Base-by-base conservation (phyloP, 2,888 invertebrate genomes). In the Uloborus plumipes region DNA sequence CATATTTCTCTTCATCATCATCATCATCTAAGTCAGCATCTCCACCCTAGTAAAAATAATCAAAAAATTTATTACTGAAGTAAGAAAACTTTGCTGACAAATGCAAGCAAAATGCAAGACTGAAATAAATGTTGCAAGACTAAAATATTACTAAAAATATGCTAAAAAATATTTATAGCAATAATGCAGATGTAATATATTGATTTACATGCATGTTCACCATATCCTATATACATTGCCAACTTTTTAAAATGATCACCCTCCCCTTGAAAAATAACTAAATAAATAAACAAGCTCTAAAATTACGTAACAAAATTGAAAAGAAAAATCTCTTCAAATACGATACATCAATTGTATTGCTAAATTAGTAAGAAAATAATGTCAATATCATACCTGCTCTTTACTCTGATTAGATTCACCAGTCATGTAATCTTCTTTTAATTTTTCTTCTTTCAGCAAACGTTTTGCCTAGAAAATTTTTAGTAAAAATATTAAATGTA, bases 391-490 rank as follows among this genome's bases (percentile, higher is more conserved):
- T 83, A 86, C 86, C 65, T 67, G 81, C 77, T 87, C 77, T 84
- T 85, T 81, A 76, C 85, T 67, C 70, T 65, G 84, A 53, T 53
- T 80, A 4, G 74, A 22, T 66, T 86, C 86, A 18, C 90, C 90
- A 4, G 90, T 91, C 20, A 85, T 69, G 22, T 84, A 77, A 64
- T 87, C 88, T 66, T 86, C 77, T 86, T 95, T 94, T 0, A 99
- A 89, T 88, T 95, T 96, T 86, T 98, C 94, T 0, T 97, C 96
- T 87, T 97, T 93, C 69, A 99, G 89, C 86, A 95, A 94, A 67
- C 97, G 91, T 88, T 98, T 98, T 0, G 96, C 97, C 86, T 80
- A 86, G 83, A 74, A 64, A 66, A 62, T 72, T 51, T 67, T 77
- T 39, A 18, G 20, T 22, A 64, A 59, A 49, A 7, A 51, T 13